Percentiles rank a stretch among this genome's conserved stretches.
phyloP scores from a whole-genome alignment of 2,888 invertebrate genomes.

The Synergus gifuensis region DNA sequence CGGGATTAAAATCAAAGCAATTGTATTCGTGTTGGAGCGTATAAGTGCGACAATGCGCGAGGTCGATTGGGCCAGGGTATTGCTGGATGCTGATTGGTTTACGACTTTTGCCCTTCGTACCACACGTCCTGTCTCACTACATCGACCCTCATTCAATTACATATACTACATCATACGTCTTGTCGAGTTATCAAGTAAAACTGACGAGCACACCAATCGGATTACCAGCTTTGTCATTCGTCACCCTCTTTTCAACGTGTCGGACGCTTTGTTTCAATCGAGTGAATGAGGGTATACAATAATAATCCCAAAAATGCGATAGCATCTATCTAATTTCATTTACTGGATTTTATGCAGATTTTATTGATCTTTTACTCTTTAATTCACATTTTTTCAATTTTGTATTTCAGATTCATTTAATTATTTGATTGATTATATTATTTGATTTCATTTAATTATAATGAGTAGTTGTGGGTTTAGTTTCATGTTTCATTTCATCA shows the following conservation, averaged over 20 bases:
- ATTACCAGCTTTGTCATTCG: slow-evolving; percentile 57
- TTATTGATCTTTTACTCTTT: not conserved
- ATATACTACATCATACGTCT: slow-evolving; percentile 50
- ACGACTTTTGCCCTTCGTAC: slow-evolving; percentile 49
- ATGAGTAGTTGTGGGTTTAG: too few relatives aligned
- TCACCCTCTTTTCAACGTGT: slow-evolving; percentile 26
- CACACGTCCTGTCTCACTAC: slow-evolving; percentile 27
- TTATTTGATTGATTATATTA: too few relatives aligned
- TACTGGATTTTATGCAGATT: not conserved
- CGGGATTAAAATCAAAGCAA: slow-evolving; percentile 54
- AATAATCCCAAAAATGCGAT: not conserved
- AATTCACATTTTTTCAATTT: not conserved
- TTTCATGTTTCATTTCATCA: too few relatives aligned
- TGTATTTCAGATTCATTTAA: not conserved
- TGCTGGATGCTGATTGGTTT: slow-evolving; percentile 61
- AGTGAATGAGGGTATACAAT: slow-evolving; percentile 12
- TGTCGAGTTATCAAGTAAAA: slow-evolving; percentile 61
- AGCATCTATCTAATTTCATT: not conserved
- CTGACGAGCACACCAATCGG: slow-evolving; percentile 57
- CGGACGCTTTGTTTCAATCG: slow-evolving; percentile 37
- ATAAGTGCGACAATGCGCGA: slow-evolving; percentile 52
- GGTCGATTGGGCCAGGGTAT: slow-evolving; percentile 46
- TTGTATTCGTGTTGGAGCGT: slow-evolving; percentile 50
- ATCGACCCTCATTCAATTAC: slow-evolving; percentile 45
- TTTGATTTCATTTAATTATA: too few relatives aligned